Base-by-base conservation (phyloP, 2,797 vertebrate genomes). In the Malacoraja senta region DNA sequence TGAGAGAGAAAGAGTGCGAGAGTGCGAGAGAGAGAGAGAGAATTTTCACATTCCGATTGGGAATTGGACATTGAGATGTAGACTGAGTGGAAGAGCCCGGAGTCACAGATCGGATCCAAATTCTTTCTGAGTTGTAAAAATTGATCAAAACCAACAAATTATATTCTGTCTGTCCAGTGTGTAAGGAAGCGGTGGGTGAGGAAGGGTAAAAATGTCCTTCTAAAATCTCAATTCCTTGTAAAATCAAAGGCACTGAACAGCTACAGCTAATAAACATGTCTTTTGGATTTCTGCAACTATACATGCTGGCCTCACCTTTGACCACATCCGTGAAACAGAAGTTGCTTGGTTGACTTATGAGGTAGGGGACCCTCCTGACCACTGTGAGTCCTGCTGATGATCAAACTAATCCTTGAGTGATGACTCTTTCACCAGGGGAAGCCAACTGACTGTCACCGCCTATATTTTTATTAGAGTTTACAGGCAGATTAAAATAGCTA, bases 1-100 rank as follows among this genome's bases (percentile, higher is more conserved):
- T 88, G 19, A 68, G 63, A 35, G 92, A 38, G 86, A 93, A 44
- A 44, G 44, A 44, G 32, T 83, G 93, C 93, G 93, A 93, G 15
- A 32, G n/a, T 0, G 61, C 80, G 17, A 68, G 63, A 35, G 92
- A 35, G 86, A 77, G 26, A 21, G 13, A 15, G 53, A 32, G 38
- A 29, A 44, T 61, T 29, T 24, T 53, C 8, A 15, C n/a, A 32
- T 19, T n/a, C 6, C 12, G 26, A 24, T 8, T 26, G 35, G 19
- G 35, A 93, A 58, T 13, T 74, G 63, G 71, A 61, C 91, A 76
- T 15, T 35, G 38, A n/a, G 7, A 63, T 65, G 21, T 53, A 26
- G 26, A 61, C 53, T 61, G 19, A 21, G 24, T 61, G 24, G 3
- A 53, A 2, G 7, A 61, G 58, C 53, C 9, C 0, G 3, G 24